phyloP scores from a whole-genome alignment of 2,888 invertebrate species.

The Lingula anatina region DNA sequence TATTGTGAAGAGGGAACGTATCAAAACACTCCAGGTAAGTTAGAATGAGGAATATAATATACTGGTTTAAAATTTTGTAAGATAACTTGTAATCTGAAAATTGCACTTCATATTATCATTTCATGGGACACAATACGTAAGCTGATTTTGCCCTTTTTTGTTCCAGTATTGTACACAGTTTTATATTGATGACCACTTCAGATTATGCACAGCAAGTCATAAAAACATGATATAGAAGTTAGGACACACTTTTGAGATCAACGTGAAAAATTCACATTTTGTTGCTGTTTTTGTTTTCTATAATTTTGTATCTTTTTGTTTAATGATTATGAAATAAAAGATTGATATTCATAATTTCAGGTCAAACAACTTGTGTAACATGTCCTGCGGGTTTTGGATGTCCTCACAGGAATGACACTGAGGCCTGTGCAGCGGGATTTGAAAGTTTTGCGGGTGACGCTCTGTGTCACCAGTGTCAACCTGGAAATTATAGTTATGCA shows the following conservation, averaged over 20 bases:
- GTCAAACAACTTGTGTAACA: conserved; percentile 23
- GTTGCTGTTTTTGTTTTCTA: background rate
- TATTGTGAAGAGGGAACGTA: conserved; percentile 24
- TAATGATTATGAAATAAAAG: background rate
- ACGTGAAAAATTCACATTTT: background rate
- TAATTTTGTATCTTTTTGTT: background rate
- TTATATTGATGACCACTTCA: too few species aligned
- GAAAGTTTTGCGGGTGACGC: conserved; percentile 24
- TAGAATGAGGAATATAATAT: too few species aligned
- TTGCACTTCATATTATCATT: too few species aligned
- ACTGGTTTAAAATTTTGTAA: too few species aligned
- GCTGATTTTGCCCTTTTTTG: background rate
- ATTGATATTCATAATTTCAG: conserved; percentile 13
- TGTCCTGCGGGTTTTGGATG: conserved; percentile 36
- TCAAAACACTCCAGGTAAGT: conserved; percentile 25
- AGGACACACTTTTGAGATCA: background rate
- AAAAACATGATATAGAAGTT: too few species aligned
- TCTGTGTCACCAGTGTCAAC: conserved; percentile 22
- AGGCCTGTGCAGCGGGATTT: conserved; percentile 23
- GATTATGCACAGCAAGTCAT: too few species aligned
- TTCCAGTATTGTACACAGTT: too few species aligned
- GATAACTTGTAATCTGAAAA: too few species aligned
- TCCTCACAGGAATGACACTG: conserved; percentile 19
- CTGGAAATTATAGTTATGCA: conserved; percentile 21
- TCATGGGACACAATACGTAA: background rate